Conservation (phyloP, 2,888 invertebrate genomes). For the Eulithis testata region DNA sequence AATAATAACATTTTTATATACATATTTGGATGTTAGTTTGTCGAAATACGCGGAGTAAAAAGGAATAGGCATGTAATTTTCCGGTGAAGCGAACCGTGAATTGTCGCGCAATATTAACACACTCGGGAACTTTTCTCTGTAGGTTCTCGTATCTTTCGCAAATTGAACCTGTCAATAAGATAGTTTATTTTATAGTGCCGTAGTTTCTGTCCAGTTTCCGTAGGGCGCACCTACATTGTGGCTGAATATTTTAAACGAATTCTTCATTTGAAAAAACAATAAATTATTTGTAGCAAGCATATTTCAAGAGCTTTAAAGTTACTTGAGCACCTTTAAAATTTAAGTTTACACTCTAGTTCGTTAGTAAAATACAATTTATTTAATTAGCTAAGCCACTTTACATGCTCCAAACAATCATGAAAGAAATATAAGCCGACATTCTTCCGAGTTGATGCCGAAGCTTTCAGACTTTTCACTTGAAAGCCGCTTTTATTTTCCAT, state of each 20-base stretch:
- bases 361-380: constrained; percentile 16
- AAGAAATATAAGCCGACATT: constrained; percentile 1
- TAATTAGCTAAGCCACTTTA: constrained; percentile 19
- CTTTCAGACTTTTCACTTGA: constrained; percentile 11
- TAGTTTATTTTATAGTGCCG: background rate
- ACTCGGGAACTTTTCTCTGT: constrained; percentile 28
- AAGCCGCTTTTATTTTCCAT: constrained; percentile 12
- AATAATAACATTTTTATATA: no score
- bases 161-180: constrained; percentile 11
- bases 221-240: no score
- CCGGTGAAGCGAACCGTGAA: constrained; percentile 44
- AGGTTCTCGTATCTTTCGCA: constrained; percentile 7
- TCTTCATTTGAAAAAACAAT: background rate
- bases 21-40: constrained; percentile 3
- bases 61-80: constrained; percentile 47
- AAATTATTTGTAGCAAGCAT: background rate
- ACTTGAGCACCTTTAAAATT: constrained; percentile 17
- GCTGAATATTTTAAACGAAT: background rate
- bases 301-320: constrained; percentile 14
- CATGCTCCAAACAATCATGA: constrained; percentile 6
- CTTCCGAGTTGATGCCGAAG: background rate
- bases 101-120: constrained; percentile 40
- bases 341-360: constrained; percentile 7
- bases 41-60: constrained; percentile 22
- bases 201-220: no score